Evolutionary conservation across 1,140 invertebrate species (phyloP), one percentile per base, ranked within the genome.

Genomic region (Drosophila sucinea): DNA sequence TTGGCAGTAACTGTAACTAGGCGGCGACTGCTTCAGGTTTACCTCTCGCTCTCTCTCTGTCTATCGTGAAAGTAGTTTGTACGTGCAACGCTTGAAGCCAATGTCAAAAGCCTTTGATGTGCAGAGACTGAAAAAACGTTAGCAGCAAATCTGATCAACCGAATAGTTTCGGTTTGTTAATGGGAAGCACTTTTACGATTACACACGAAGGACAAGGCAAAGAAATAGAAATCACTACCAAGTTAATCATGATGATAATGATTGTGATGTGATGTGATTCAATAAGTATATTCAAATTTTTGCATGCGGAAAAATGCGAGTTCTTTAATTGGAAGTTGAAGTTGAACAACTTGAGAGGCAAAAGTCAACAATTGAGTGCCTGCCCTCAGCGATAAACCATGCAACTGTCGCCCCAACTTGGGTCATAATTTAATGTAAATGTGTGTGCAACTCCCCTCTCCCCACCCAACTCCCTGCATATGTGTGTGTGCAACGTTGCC

Each of bases 321-420:
- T 41, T 72, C 68, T 79, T 82, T 87, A 87, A 82, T 77, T 77
- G 60, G 60, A 51, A 51, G 56, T 69, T 51, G 44, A 51, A 51
- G 23, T 51, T 25, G 60, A 77, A 47, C 63, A 79, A 77, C 83
- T 86, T 79, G 83, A 87, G 17, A 17, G 17, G 81, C 76, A 73
- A 79, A 67, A 83, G 83, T 86, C 84, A 87, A 87, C 83, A 86
- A 79, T 83, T 79, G 76, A 79, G 83, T 79, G 83, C 72, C 77
- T 82, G 83, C 72, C 76, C 69, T 61, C 69, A 79, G 83, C 83
- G 83, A 86, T 86, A 86, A 86, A 86, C 75, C 83, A 87, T 71
- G 82, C 81, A 91, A 89, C 89, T 91, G 89, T 91, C 89, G 90
- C 81, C 76, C 76, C 73, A 91, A 91, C 90, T 91, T 91, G 85